These are phyloP conservation scores for Hapalemur alaotrensis DNA, from an alignment of 2,797 vertebrate species.

Conservation along the genomic window DNA sequence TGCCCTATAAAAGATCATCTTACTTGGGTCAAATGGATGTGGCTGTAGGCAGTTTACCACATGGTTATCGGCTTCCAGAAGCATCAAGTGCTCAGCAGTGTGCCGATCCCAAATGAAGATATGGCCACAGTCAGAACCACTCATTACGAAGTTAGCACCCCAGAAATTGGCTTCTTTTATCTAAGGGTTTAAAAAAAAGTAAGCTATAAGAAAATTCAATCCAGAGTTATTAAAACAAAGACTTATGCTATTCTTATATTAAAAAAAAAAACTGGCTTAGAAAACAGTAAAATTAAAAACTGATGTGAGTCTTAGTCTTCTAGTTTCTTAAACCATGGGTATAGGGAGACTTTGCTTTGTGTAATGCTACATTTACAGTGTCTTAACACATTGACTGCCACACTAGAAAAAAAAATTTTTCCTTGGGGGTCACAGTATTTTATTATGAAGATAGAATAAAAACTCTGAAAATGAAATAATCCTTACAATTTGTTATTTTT, in stretches of 20 bases:
- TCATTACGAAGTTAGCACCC: slow-evolving; percentile 99
- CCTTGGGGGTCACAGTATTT: no score
- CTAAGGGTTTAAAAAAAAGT: slow-evolving; percentile 82
- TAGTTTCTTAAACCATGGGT: neutral
- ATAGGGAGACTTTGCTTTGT: neutral
- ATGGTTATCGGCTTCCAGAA: slow-evolving; percentile 98
- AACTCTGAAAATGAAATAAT: no score
- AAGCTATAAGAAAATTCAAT: neutral
- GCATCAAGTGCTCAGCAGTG: slow-evolving; percentile 96
- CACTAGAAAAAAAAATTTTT: no score
- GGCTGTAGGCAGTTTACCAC: slow-evolving; percentile 99
- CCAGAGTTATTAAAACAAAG: neutral
- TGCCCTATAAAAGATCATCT: slow-evolving; percentile 73
- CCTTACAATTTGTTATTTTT: no score
- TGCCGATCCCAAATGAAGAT: slow-evolving; percentile 99
- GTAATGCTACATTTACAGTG: neutral
- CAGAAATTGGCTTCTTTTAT: slow-evolving; percentile 99
- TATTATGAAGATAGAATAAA: no score
- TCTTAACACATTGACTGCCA: no score
- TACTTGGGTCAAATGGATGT: slow-evolving; percentile 98
- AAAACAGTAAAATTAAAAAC: slow-evolving; percentile 1
- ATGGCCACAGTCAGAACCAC: slow-evolving; percentile 98
- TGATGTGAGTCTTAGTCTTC: neutral
- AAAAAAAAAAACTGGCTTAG: neutral
- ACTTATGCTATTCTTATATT: neutral